Evolutionary conservation across 2,888 invertebrate species (phyloP).

Genomic region (Catonia carolina): DNA sequence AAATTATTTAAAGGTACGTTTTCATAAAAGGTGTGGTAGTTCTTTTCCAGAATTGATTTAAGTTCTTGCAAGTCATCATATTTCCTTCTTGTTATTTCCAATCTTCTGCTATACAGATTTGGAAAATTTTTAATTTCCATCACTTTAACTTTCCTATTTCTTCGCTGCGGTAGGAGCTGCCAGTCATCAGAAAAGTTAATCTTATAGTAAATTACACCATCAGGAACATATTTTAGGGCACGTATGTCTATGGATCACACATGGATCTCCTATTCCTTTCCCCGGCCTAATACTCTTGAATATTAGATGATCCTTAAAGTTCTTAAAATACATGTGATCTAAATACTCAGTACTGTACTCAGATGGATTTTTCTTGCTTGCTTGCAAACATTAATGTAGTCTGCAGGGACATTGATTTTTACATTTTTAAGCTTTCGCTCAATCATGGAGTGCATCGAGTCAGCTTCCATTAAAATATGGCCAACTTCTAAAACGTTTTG

Average conservation of each 20-base stretch:
- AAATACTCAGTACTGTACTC: constrained; percentile 11
- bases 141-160: not conserved
- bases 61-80: constrained; percentile 10
- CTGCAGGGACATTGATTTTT: constrained; percentile 21
- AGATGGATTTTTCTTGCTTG: constrained; percentile 6
- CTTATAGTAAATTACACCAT: constrained; percentile 8
- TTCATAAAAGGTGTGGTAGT: not conserved
- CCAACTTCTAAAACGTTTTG: constrained; percentile 18
- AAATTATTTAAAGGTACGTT: constrained; percentile 1
- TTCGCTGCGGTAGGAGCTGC: constrained; percentile 6
- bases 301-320: constrained; percentile 4
- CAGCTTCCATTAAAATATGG: constrained; percentile 19
- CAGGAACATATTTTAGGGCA: constrained; percentile 5
- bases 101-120: constrained; percentile 3
- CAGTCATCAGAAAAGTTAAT: constrained; percentile 6
- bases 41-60: constrained; percentile 1
- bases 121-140: not conserved
- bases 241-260: constrained; percentile 6
- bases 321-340: constrained; percentile 11
- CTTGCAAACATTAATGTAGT: constrained; percentile 2
- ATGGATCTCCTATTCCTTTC: not conserved
- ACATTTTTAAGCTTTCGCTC: constrained; percentile 8
- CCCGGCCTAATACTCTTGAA: constrained; percentile 12
- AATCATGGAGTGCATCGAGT: constrained; percentile 15
- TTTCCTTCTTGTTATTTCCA: constrained; percentile 14